A percentile compares a stretch with the other conserved stretches of the same genome.
Evolutionary conservation across 2,113 vertebrate genomes (phyloP).

Genomic region (Syngnathus scovelli): DNA sequence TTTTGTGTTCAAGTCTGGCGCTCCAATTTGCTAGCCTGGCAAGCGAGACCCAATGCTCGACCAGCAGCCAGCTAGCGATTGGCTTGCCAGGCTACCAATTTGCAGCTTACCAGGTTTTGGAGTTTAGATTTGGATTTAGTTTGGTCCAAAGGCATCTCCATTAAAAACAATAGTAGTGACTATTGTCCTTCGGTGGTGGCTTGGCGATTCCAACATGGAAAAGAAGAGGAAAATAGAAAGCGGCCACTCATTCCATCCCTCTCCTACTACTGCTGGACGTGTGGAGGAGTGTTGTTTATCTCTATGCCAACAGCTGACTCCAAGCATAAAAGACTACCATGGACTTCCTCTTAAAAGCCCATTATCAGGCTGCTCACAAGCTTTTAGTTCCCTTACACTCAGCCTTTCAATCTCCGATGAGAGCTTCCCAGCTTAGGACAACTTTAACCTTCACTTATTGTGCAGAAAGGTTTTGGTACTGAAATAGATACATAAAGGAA

Average conservation of each 20-base stretch:
- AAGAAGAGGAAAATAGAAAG: not conserved
- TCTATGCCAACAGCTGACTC: conserved; percentile 15
- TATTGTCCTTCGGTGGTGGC: not conserved
- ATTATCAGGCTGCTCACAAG: conserved; percentile 39
- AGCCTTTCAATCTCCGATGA: conserved; percentile 1
- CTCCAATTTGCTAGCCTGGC: no score
- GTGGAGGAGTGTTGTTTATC: conserved; percentile 26
- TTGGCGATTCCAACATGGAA: not conserved
- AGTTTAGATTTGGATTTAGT: no score
- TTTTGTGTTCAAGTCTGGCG: no score
- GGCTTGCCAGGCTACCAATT: no score
- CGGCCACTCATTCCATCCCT: not conserved
- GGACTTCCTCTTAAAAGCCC: conserved; percentile 63
- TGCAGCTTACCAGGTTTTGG: no score
- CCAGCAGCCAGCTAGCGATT: no score
- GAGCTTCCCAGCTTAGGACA: not conserved
- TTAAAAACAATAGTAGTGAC: not conserved
- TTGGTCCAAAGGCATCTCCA: not conserved
- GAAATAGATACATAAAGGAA: no score
- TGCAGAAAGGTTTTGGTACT: not conserved
- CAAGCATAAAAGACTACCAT: conserved; percentile 51
- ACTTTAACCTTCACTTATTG: not conserved
- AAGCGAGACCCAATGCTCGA: no score
- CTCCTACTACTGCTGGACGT: conserved; percentile 7
- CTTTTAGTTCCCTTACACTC: conserved; percentile 65